phyloP scores from a whole-genome alignment of 2,888 invertebrate species.

The Epicampocera succincta region DNA sequence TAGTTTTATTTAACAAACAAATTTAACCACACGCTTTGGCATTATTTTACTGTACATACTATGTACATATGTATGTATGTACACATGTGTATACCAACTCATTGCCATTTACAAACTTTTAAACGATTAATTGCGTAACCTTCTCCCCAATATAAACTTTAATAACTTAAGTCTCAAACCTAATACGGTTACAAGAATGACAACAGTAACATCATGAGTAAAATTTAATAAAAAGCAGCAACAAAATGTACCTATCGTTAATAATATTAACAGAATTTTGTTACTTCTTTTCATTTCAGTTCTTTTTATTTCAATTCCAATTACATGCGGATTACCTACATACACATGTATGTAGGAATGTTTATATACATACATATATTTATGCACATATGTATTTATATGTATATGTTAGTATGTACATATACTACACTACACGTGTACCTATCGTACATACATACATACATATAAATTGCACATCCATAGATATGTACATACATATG shows the following conservation, averaged over 20 bases:
- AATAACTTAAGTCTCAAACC: slow-evolving; percentile 33
- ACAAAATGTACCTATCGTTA: slow-evolving; percentile 10
- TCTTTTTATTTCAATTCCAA: not conserved
- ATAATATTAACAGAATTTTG: slow-evolving; percentile 16
- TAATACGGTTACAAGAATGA: slow-evolving; percentile 11
- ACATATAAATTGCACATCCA: slow-evolving; percentile 19
- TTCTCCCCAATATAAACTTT: slow-evolving; percentile 37
- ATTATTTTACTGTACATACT: too few relatives aligned
- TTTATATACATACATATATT: too few relatives aligned
- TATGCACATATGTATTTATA: not conserved
- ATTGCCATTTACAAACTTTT: slow-evolving; percentile 21
- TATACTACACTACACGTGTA: too few relatives aligned
- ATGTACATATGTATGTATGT: not conserved
- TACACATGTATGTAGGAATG: slow-evolving; percentile 25
- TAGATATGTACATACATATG: not conserved
- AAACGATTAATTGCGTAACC: slow-evolving; percentile 24
- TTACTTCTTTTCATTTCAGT: slow-evolving; percentile 16
- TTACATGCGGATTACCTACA: not conserved
- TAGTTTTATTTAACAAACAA: not conserved
- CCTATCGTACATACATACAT: not conserved
- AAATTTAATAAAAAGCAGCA: not conserved
- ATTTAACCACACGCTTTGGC: not conserved
- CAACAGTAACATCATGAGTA: not conserved
- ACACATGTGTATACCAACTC: not conserved
- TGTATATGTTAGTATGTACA: not conserved